Evolutionary conservation across 2,888 invertebrate species (phyloP), one percentile per base, ranked within the genome.

Genomic region (Drosophila picticornis): DNA sequence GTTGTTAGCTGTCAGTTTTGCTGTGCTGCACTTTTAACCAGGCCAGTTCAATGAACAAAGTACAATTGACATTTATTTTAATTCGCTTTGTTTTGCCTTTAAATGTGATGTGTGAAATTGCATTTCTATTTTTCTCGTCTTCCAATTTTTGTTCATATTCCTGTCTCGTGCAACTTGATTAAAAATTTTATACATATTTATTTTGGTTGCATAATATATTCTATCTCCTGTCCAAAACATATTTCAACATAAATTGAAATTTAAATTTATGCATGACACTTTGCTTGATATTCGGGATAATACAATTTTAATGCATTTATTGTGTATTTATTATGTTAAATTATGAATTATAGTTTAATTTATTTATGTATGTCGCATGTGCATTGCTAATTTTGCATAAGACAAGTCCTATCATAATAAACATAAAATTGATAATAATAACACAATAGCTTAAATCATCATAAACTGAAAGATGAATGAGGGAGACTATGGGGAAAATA

Each of bases 31-130:
- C 65, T 63, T 69, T 57, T 55, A 40, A n/a, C 52, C 56, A 29
- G 51, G 19, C 25, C 51, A 75, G 52, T 68, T 70, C 27, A 52
- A 56, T 32, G 51, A 31, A 61, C 22, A 66, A 88, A 58, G 60
- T 60, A n/a, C 75, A 75, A 75, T 84, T 75, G 66, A 66, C 72
- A 72, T 71, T 84, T 67, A 77, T 80, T 87, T 77, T 64, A 65
- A 68, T 61, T 63, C 62, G 36, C 9, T 74, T 75, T 70, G 69
- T 73, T 73, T 71, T 63, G 63, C 62, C 63, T 59, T 68, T 61
- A 31, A 59, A 61, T 75, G 56, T 55, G 51, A 60, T 43, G 36
- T 72, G 60, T 52, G 40, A 46, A 69, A 59, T 66, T 46, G 31
- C 36, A 55, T 51, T 51, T 32, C 13, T 48, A 22, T 40, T 68